Percentiles rank a stretch among this genome's conserved stretches.
phyloP scores from a whole-genome alignment of 2,888 invertebrate species.

The Phalera bucephala region DNA sequence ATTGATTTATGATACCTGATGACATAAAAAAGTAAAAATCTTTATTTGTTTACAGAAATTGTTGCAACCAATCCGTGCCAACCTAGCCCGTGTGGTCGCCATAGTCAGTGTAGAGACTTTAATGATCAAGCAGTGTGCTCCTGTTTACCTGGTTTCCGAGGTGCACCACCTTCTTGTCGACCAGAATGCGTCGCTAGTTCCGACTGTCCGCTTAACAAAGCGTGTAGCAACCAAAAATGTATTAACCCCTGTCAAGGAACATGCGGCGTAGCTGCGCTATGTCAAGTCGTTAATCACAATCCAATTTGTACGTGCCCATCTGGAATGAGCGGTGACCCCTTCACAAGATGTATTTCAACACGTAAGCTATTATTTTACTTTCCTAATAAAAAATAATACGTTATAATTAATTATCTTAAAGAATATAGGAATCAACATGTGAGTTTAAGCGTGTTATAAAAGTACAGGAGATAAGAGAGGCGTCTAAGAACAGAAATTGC shows the following conservation, averaged over 20 bases:
- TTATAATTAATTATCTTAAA: too few relatives aligned
- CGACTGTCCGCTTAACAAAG: slow-evolving; percentile 87
- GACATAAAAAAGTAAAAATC: too few relatives aligned
- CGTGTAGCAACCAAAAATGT: slow-evolving; percentile 88
- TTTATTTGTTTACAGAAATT: slow-evolving; percentile 46
- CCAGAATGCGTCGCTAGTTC: slow-evolving; percentile 89
- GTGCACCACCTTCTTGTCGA: slow-evolving; percentile 86
- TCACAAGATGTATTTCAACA: slow-evolving; percentile 81
- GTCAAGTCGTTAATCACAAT: slow-evolving; percentile 89
- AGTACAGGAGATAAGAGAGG: too few relatives aligned
- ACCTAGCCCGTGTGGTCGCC: slow-evolving; percentile 85
- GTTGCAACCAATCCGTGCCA: slow-evolving; percentile 82
- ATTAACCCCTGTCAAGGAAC: slow-evolving; percentile 89
- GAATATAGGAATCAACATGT: too few relatives aligned
- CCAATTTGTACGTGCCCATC: slow-evolving; percentile 87
- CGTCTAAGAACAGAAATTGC: too few relatives aligned
- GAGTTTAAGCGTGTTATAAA: too few relatives aligned
- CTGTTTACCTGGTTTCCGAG: slow-evolving; percentile 85
- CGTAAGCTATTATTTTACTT: slow-evolving; percentile 69
- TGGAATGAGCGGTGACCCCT: slow-evolving; percentile 87
- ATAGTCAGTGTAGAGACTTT: slow-evolving; percentile 84
- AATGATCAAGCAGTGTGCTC: slow-evolving; percentile 87
- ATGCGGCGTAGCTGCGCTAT: slow-evolving; percentile 89
- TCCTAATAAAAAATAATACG: too few relatives aligned
- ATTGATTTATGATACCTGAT: too few relatives aligned